Conservation (phyloP, 2,797 vertebrate genomes). For the Pangasius mekongensis region DNA sequence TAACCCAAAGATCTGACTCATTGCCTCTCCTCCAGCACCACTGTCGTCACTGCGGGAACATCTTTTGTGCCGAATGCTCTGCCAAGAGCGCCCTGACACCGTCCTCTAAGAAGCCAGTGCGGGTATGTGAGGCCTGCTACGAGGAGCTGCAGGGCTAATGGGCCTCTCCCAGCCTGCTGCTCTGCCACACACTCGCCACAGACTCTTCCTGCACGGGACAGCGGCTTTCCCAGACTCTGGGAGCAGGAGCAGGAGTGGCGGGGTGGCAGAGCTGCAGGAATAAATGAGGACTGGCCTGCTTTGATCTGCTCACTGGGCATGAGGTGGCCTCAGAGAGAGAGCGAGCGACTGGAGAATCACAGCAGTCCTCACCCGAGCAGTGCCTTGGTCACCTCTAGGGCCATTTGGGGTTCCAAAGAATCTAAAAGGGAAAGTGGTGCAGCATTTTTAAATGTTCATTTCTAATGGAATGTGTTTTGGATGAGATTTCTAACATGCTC, state of each 20-base stretch:
- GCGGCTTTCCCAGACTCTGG: not conserved
- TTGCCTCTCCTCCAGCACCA: constrained; percentile 85
- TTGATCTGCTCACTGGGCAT: constrained; percentile 17
- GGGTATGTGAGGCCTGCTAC: constrained; percentile 93
- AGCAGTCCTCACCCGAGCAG: constrained; percentile 72
- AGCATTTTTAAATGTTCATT: constrained; percentile 29
- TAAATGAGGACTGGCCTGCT: constrained; percentile 17
- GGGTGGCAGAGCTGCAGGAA: constrained; percentile 22
- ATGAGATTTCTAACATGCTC: constrained; percentile 25
- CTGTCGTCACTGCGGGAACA: constrained; percentile 98
- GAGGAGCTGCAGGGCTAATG: constrained; percentile 92
- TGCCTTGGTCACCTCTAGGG: constrained; percentile 77
- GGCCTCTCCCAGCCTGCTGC: constrained; percentile 6
- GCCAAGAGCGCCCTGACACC: constrained; percentile 90
- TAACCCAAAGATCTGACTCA: not conserved
- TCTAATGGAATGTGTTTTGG: constrained; percentile 16
- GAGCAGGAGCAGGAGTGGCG: not conserved
- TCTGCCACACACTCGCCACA: constrained; percentile 39
- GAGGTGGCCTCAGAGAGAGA: constrained; percentile 24
- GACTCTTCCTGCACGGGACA: constrained; percentile 26
- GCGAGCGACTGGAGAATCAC: not conserved
- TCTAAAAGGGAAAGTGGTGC: constrained; percentile 57
- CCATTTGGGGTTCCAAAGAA: constrained; percentile 43
- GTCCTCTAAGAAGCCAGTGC: constrained; percentile 96
- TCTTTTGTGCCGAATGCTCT: constrained; percentile 96